These are phyloP conservation scores for Pteronotus mesoamericanus DNA, from an alignment of 2,797 vertebrate species.

Conservation along the genomic window DNA sequence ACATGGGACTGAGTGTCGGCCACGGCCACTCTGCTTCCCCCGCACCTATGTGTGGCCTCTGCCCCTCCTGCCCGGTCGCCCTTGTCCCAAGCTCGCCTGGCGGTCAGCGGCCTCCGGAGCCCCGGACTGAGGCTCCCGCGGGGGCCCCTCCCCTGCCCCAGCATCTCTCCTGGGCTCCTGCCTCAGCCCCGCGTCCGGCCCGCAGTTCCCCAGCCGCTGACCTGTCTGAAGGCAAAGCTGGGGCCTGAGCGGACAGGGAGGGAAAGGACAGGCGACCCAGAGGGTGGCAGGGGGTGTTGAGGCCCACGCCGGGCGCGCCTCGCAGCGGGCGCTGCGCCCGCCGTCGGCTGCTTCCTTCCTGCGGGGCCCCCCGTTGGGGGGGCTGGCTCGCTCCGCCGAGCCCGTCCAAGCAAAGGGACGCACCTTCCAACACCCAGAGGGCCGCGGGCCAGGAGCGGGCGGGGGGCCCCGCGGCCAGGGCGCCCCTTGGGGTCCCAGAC, in stretches of 20 bases:
- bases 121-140: background rate
- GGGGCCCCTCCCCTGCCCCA: background rate
- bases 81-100: background rate
- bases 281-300: fast-evolving
- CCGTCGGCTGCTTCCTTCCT: background rate
- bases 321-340: fast-evolving
- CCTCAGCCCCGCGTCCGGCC: background rate
- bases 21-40: background rate
- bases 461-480: fast-evolving
- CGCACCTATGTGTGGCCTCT: too few relatives aligned
- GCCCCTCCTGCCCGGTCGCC: fast-evolving
- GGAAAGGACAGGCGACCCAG: fast-evolving
- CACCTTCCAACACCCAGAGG: background rate
- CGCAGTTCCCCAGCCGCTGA: background rate
- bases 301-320: fast-evolving
- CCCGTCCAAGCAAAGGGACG: background rate
- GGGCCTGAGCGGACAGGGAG: fast-evolving
- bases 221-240: background rate
- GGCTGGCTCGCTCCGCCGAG: background rate
- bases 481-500: background rate
- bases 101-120: background rate
- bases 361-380: background rate
- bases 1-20: fast-evolving
- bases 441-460: fast-evolving
- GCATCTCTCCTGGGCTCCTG: too few relatives aligned